phyloP scores from a whole-genome alignment of 2,113 vertebrate genomes.

The Mesembrinibis cayennensis region DNA sequence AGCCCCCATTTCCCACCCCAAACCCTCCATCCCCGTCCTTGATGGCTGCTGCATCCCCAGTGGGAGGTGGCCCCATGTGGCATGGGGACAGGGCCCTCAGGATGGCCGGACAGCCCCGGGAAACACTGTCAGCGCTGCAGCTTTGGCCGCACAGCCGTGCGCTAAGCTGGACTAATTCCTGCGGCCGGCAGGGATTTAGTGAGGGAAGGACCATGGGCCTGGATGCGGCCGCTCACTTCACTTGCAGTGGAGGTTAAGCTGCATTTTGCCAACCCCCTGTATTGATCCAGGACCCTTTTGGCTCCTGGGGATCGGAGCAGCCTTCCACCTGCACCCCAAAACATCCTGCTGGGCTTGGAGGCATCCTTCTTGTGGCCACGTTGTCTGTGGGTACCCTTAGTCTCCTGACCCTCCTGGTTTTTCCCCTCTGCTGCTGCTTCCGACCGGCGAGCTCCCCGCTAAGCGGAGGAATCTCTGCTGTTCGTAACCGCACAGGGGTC shows the following conservation, averaged over 20 bases:
- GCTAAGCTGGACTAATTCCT: neutral
- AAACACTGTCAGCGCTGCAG: fast-evolving
- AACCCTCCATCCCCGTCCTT: neutral
- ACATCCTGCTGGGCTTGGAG: neutral
- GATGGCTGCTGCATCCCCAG: neutral
- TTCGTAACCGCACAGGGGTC: neutral
- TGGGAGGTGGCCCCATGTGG: neutral
- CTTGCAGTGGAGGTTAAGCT: neutral
- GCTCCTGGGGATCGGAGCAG: neutral
- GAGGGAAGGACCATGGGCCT: neutral
- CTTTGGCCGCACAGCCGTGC: fast-evolving
- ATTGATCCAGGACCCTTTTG: neutral
- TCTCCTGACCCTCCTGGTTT: neutral
- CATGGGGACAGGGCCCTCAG: neutral
- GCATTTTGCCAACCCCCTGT: neutral
- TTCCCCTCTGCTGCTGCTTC: neutral
- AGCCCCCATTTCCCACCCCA: neutral
- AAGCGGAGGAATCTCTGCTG: neutral
- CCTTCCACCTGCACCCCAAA: neutral
- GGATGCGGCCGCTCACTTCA: fast-evolving
- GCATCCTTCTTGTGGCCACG: fast-evolving
- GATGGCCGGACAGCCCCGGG: fast-evolving
- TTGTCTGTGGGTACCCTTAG: neutral
- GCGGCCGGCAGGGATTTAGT: fast-evolving
- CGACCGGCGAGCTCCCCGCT: fast-evolving